Percentiles rank a stretch among this genome's conserved stretches.
Conservation (phyloP, 1,140 invertebrate species). For the Heliothis virescens region DNA sequence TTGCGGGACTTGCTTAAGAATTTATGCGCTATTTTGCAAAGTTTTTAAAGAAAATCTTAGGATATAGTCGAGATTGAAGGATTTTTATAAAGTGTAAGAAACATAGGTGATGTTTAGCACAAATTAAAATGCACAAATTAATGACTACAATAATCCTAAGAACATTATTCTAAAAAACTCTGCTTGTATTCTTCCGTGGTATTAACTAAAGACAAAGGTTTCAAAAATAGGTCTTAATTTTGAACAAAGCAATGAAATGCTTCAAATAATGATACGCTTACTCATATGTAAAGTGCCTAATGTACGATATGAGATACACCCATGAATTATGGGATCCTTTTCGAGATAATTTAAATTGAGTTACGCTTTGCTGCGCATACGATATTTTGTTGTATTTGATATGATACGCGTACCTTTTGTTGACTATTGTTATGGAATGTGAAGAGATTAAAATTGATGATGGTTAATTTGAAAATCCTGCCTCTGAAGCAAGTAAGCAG, state of each 20-base stretch:
- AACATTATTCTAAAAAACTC: too few relatives aligned
- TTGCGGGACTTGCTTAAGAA: background rate
- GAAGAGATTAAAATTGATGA: background rate
- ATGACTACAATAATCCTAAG: too few relatives aligned
- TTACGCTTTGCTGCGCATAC: conserved; percentile 12
- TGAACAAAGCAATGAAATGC: background rate
- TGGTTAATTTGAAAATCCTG: background rate
- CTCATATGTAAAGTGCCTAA: conserved; percentile 23
- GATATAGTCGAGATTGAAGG: too few relatives aligned
- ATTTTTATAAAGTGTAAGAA: background rate
- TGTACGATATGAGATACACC: conserved; percentile 25
- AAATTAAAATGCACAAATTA: background rate
- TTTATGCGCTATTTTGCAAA: background rate
- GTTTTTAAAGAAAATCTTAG: background rate
- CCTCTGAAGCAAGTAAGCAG: too few relatives aligned
- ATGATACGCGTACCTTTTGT: background rate
- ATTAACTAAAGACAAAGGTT: too few relatives aligned
- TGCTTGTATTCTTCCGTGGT: too few relatives aligned
- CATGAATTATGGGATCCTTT: conserved; percentile 46
- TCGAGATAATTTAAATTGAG: conserved; percentile 49
- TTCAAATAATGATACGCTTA: conserved; percentile 14
- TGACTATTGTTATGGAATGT: background rate
- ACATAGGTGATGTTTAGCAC: background rate
- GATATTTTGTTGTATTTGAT: conserved; percentile 14
- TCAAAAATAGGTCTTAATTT: background rate